These are phyloP conservation scores for Gonioctena quinquepunctata DNA, from an alignment of 1,140 invertebrate genomes.

Conservation along the genomic window DNA sequence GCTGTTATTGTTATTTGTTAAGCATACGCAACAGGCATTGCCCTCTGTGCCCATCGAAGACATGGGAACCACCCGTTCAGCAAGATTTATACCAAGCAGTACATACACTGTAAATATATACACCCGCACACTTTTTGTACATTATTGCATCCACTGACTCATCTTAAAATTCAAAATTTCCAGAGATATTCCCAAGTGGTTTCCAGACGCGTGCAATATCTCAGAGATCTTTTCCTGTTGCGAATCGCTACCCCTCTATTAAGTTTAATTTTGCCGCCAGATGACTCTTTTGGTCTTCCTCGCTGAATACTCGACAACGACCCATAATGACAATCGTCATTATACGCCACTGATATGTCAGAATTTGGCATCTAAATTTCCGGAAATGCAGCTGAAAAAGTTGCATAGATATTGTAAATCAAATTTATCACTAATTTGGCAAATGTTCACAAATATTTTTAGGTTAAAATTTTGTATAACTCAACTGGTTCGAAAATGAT, in stretches of 20 bases:
- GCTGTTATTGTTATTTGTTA: conserved; percentile 56
- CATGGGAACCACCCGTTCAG: conserved; percentile 31
- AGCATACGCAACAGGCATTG: conserved; percentile 20
- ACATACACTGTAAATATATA: conserved; percentile 42
- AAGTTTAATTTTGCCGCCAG: conserved; percentile 53
- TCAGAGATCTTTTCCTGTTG: not conserved
- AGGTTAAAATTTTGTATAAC: conserved; percentile 48
- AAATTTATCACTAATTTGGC: conserved; percentile 55
- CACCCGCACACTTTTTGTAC: conserved; percentile 39
- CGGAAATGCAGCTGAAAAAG: conserved; percentile 50
- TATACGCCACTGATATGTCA: conserved; percentile 45
- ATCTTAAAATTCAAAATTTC: conserved; percentile 42
- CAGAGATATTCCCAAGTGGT: conserved; percentile 24
- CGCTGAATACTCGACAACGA: conserved; percentile 50
- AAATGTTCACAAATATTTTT: conserved; percentile 50
- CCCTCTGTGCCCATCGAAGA: conserved; percentile 18
- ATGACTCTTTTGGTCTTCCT: conserved; percentile 51
- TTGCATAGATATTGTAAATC: conserved; percentile 51
- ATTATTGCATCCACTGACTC: conserved; percentile 25
- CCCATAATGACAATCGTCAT: conserved; percentile 42
- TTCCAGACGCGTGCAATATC: conserved; percentile 40
- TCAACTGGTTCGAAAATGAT: conserved; percentile 26
- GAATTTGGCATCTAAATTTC: conserved; percentile 56
- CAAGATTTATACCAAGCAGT: conserved; percentile 8
- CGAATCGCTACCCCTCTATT: conserved; percentile 36